phyloP scores from a whole-genome alignment of 2,113 vertebrate genomes.

The Sitta europaea region DNA sequence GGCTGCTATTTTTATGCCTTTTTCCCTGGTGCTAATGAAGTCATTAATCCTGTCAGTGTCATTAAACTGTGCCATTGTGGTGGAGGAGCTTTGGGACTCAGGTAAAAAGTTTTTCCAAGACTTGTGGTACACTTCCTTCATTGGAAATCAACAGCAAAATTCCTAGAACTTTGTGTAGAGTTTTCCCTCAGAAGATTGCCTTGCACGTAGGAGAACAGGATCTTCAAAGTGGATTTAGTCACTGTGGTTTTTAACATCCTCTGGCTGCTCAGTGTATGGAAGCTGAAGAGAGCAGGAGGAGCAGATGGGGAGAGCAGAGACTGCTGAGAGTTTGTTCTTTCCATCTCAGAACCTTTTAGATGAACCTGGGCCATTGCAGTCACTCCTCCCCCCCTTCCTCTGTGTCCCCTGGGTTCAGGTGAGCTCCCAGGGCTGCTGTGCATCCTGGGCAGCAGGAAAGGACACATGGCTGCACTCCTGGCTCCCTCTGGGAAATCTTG shows the following conservation, averaged over 20 bases:
- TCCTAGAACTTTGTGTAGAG: not conserved
- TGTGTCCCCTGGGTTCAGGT: not conserved
- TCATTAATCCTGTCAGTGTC: not conserved
- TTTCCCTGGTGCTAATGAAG: not conserved
- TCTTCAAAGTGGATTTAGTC: not conserved
- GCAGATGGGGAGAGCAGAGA: not conserved
- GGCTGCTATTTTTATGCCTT: not conserved
- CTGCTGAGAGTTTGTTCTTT: not conserved
- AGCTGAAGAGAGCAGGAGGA: not conserved
- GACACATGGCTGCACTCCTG: not conserved
- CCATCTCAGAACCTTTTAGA: not conserved
- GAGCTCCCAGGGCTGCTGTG: not conserved
- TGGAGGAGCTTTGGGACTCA: not conserved
- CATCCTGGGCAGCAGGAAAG: not conserved
- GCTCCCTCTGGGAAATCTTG: not conserved
- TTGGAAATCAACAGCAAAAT: not conserved
- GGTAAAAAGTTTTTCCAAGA: not conserved
- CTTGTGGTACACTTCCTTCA: not conserved
- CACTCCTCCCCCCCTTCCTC: rapidly evolving
- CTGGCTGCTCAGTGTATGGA: not conserved
- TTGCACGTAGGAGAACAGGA: not conserved
- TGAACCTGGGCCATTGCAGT: not conserved
- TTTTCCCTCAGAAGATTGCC: not conserved
- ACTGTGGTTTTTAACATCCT: not conserved
- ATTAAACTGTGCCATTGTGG: not conserved